A percentile compares a stretch with the other conserved stretches of the same genome.
These are phyloP conservation scores for Drosophila mojavensis DNA, from an alignment of 1,140 invertebrate genomes.

Conservation along the genomic window DNA sequence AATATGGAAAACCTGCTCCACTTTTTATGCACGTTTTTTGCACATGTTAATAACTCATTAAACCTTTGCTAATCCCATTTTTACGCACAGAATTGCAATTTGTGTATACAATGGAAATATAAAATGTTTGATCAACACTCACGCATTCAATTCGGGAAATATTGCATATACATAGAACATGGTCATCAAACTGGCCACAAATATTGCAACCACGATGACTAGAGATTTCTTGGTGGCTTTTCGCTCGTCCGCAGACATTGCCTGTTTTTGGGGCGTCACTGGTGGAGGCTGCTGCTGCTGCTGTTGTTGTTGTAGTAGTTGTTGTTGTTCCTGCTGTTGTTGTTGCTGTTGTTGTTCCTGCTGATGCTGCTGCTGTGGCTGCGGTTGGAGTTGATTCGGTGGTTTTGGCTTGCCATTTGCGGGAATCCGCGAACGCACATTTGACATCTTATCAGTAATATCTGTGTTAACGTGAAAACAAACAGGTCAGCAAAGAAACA, in stretches of 20 bases:
- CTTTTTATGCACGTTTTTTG: neutral
- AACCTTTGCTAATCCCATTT: neutral
- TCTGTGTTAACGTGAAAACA: slow-evolving; percentile 9
- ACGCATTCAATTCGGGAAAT: slow-evolving; percentile 93
- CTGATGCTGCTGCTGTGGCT: slow-evolving; percentile 8
- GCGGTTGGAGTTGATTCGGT: slow-evolving; percentile 27
- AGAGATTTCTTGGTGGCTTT: slow-evolving; percentile 82
- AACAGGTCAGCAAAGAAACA: slow-evolving; percentile 7
- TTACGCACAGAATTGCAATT: too few relatives aligned
- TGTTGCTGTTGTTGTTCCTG: slow-evolving; percentile 17
- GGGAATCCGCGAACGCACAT: neutral
- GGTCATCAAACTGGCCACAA: slow-evolving; percentile 66
- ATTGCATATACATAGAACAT: slow-evolving; percentile 87
- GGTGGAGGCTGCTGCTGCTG: slow-evolving; percentile 22
- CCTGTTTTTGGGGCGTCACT: slow-evolving; percentile 57
- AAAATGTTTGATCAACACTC: slow-evolving; percentile 84
- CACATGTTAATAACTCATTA: too few relatives aligned
- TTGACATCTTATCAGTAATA: slow-evolving; percentile 22
- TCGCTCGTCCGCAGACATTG: slow-evolving; percentile 78
- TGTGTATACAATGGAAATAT: neutral
- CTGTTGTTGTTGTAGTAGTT: slow-evolving; percentile 21
- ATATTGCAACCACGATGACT: slow-evolving; percentile 77
- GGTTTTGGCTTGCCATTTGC: slow-evolving; percentile 49
- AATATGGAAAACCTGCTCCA: too few relatives aligned
- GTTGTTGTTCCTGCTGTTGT: slow-evolving; percentile 19